Conservation (phyloP, 2,888 invertebrate genomes). For the Phyto melanocephala region DNA sequence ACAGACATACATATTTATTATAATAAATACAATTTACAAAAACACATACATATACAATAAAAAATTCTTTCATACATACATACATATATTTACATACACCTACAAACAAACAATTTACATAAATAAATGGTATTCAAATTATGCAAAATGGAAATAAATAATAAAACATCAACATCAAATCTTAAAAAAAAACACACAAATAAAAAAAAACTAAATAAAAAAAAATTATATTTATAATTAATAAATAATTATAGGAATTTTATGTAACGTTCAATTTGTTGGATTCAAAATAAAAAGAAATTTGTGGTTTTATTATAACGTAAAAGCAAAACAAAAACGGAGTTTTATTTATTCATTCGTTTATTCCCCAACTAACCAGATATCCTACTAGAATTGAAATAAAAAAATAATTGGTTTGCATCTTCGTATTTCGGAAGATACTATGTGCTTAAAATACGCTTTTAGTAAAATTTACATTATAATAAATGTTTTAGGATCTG, state of each 20-base stretch:
- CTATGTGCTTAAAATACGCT: too few species aligned
- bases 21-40: constrained; percentile 29
- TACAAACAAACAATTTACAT: constrained; percentile 65
- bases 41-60: constrained; percentile 47
- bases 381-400: too few species aligned
- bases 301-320: constrained; percentile 72
- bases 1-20: constrained; percentile 42
- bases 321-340: constrained; percentile 61
- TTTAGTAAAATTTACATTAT: too few species aligned
- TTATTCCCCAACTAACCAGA: too few species aligned
- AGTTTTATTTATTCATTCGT: constrained; percentile 46
- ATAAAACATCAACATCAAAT: constrained; percentile 35
- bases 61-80: constrained; percentile 44
- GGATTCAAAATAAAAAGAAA: constrained; percentile 72
- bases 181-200: constrained; percentile 12
- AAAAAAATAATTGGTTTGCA: too few species aligned
- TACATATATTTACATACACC: constrained; percentile 32
- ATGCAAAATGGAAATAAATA: constrained; percentile 40
- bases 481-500: too few species aligned
- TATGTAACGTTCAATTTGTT: constrained; percentile 74
- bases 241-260: constrained; percentile 70
- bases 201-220: constrained; percentile 32
- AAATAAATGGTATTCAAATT: constrained; percentile 55
- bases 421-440: too few species aligned
- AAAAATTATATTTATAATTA: constrained; percentile 68